phyloP scores from a whole-genome alignment of 2,113 vertebrate species.

The Nesogale talazaci region DNA sequence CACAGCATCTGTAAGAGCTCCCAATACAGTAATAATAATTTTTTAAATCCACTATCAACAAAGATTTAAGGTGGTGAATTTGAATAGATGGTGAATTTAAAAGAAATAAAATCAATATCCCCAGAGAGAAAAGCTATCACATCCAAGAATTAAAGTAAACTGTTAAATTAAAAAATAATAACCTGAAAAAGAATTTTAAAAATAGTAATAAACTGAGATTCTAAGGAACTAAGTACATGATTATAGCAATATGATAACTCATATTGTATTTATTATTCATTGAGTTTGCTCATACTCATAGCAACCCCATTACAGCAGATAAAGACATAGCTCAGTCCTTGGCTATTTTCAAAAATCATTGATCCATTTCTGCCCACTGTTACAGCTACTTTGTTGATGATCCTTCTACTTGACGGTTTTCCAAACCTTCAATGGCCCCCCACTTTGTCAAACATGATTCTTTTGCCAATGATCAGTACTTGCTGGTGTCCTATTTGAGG shows the following conservation, averaged over 20 bases:
- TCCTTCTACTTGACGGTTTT: background rate
- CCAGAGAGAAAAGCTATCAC: background rate
- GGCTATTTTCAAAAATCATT: background rate
- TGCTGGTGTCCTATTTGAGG: background rate
- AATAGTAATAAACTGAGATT: constrained; percentile 19
- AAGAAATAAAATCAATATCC: background rate
- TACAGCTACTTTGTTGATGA: background rate
- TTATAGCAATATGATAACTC: constrained; percentile 26
- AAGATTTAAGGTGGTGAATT: no score
- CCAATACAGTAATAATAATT: no score
- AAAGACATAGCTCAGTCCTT: background rate
- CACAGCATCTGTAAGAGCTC: no score
- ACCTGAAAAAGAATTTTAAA: no score
- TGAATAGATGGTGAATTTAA: background rate
- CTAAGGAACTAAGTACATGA: background rate
- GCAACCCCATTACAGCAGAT: background rate
- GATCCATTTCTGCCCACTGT: background rate
- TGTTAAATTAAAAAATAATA: background rate
- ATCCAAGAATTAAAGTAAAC: background rate
- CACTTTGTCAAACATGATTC: background rate
- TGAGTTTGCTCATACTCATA: background rate
- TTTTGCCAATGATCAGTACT: background rate
- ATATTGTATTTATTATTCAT: background rate
- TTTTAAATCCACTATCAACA: no score
- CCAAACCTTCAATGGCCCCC: background rate